A percentile compares a stretch with the other conserved stretches of the same genome.
These are phyloP conservation scores for Sepiola atlantica DNA, from an alignment of 2,888 invertebrate genomes.

Conservation along the genomic window DNA sequence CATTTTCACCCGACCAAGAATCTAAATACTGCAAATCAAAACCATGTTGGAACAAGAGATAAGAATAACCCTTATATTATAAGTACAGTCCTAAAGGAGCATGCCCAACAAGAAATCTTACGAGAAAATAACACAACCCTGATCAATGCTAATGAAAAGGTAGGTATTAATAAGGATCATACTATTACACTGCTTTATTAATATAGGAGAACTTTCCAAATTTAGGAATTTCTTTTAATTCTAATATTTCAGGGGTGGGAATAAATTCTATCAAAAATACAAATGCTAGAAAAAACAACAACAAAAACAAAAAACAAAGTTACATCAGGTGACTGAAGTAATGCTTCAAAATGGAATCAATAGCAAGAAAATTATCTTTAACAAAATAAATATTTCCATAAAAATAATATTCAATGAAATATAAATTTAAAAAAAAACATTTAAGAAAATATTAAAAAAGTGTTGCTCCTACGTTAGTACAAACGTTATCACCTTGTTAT, in stretches of 20 bases:
- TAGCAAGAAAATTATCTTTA: not conserved
- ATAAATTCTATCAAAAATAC: not conserved
- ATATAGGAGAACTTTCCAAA: not conserved
- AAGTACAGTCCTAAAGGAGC: conserved; percentile 37
- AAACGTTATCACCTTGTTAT: too few species aligned
- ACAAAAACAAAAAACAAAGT: too few species aligned
- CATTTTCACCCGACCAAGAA: conserved; percentile 44
- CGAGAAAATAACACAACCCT: not conserved
- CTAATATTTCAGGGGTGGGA: not conserved
- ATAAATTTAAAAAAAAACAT: too few species aligned
- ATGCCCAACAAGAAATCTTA: conserved; percentile 42
- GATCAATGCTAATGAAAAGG: not conserved
- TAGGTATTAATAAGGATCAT: not conserved
- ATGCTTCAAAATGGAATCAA: not conserved
- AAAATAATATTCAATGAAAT: too few species aligned
- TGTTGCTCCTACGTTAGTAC: too few species aligned
- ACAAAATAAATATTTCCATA: too few species aligned
- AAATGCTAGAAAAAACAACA: not conserved
- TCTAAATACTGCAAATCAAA: conserved; percentile 33
- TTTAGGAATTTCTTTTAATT: not conserved
- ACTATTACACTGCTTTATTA: not conserved
- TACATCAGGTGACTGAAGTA: not conserved
- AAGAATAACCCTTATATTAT: conserved; percentile 13
- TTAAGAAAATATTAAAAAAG: too few species aligned
- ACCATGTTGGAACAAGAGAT: conserved; percentile 46